Percentiles rank a stretch among this genome's conserved stretches.
phyloP scores from a whole-genome alignment of 2,888 invertebrate species.

The Parnassius smintheus region DNA sequence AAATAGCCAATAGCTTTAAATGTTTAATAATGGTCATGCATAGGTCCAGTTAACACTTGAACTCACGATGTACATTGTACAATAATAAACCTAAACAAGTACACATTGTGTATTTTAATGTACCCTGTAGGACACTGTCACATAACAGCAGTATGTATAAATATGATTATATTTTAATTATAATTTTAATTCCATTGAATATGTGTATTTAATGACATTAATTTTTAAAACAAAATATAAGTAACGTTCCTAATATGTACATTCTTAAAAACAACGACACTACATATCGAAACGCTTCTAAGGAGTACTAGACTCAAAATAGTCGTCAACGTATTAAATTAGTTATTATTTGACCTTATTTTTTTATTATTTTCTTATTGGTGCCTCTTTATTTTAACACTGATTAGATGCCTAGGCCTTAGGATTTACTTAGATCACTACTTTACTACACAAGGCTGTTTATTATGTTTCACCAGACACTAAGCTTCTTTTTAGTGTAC shows the following conservation, averaged over 20 bases:
- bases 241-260: slow-evolving; percentile 38
- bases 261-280: slow-evolving; percentile 58
- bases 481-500: slow-evolving; percentile 79
- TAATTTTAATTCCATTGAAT: slow-evolving; percentile 39
- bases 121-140: slow-evolving; percentile 55
- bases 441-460: slow-evolving; percentile 79
- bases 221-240: slow-evolving; percentile 43
- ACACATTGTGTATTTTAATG: slow-evolving; percentile 41
- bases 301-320: slow-evolving; percentile 76
- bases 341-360: slow-evolving; percentile 63
- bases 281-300: slow-evolving; percentile 72
- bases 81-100: slow-evolving; percentile 34
- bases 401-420: slow-evolving; percentile 79
- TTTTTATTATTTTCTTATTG: slow-evolving; percentile 63
- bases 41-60: slow-evolving; percentile 45
- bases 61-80: slow-evolving; percentile 15
- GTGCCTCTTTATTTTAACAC: slow-evolving; percentile 77
- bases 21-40: slow-evolving; percentile 60
- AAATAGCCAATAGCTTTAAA: slow-evolving; percentile 73
- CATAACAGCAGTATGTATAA: slow-evolving; percentile 33
- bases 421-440: slow-evolving; percentile 78
- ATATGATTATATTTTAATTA: slow-evolving; percentile 36
- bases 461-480: slow-evolving; percentile 77
- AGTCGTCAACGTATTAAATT: slow-evolving; percentile 76
- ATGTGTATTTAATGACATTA: slow-evolving; percentile 26